Conservation (phyloP, 2,113 vertebrate genomes). For the Pionites leucogaster region DNA sequence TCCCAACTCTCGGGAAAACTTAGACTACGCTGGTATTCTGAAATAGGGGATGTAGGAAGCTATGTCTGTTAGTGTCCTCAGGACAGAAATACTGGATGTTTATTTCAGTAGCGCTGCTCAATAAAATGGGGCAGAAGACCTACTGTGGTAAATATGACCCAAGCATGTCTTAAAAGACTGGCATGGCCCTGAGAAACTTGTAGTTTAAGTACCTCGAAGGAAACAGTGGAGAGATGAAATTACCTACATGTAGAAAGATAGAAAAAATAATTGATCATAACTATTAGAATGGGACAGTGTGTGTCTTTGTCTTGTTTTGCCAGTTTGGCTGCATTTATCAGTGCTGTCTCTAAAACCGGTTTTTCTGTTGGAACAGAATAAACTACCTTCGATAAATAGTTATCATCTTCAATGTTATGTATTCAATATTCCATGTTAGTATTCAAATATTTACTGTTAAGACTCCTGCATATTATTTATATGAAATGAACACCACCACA, state of each 20-base stretch:
- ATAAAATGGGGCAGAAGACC: background rate
- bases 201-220: background rate
- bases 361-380: background rate
- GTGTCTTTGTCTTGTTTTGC: background rate
- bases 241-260: background rate
- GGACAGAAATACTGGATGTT: background rate
- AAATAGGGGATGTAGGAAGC: background rate
- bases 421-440: background rate
- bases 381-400: background rate
- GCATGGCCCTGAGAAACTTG: background rate
- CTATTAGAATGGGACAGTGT: background rate
- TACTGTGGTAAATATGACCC: background rate
- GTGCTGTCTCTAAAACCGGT: background rate
- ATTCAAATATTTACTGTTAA: background rate
- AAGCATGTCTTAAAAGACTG: background rate
- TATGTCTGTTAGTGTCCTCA: background rate
- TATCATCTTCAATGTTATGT: background rate
- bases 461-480: background rate
- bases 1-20: background rate
- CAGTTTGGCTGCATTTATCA: background rate
- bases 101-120: background rate
- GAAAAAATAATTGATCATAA: background rate
- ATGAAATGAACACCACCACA: background rate
- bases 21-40: background rate
- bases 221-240: background rate